These are phyloP conservation scores for pig (Sus scrofa) DNA, from an alignment of 2,113 vertebrate species.

Conservation along the genomic window T2T-Sscrofa CM000824.6:139915501-139916000, in stretches of 20 bases:
- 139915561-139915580: background rate
- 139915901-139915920: background rate
- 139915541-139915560: background rate
- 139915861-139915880: conserved; percentile 1
- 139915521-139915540: background rate
- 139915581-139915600: background rate
- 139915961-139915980: background rate
- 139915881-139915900: background rate
- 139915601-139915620: background rate
- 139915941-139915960: background rate
- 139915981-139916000: background rate
- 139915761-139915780: background rate
- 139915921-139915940: conserved; percentile 30
- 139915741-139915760: background rate
- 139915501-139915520: background rate
- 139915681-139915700: conserved; percentile 24
- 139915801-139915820: background rate
- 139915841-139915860: background rate
- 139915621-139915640: background rate
- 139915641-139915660: background rate
- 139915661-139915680: background rate
- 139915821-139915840: background rate
- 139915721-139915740: background rate
- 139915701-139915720: background rate
- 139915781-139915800: conserved; percentile 15